Conservation (phyloP, 2,113 vertebrate genomes). For the Piprites chloris region DNA sequence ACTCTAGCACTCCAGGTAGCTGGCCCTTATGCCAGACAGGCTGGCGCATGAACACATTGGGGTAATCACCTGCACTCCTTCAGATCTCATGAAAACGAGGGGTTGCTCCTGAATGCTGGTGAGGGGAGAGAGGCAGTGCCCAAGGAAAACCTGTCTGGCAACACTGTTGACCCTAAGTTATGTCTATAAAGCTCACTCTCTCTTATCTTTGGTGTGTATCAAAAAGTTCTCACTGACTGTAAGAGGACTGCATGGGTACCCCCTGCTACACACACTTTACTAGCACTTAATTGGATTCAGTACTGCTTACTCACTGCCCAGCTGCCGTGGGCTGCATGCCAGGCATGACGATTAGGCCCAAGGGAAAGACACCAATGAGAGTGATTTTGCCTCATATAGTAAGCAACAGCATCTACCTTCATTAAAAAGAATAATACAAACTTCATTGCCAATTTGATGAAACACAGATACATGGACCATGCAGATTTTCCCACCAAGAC, state of each 20-base stretch:
- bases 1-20: background rate
- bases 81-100: background rate
- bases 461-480: background rate
- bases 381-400: background rate
- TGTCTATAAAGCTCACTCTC: background rate
- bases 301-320: constrained; percentile 49
- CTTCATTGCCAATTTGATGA: background rate
- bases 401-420: background rate
- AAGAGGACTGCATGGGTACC: background rate
- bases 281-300: constrained; percentile 49
- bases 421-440: background rate
- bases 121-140: background rate
- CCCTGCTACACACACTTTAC: background rate
- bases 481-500: background rate
- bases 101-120: background rate
- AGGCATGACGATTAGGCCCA: background rate
- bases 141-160: background rate
- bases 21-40: background rate
- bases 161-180: background rate
- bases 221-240: background rate
- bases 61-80: background rate
- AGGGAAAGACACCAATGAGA: background rate
- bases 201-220: background rate
- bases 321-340: constrained; percentile 17
- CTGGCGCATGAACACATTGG: background rate